Percentiles rank a stretch among this genome's conserved stretches.
Evolutionary conservation across 2,113 vertebrate genomes (phyloP).

Genomic region (Corynorhinus townsendii): DNA sequence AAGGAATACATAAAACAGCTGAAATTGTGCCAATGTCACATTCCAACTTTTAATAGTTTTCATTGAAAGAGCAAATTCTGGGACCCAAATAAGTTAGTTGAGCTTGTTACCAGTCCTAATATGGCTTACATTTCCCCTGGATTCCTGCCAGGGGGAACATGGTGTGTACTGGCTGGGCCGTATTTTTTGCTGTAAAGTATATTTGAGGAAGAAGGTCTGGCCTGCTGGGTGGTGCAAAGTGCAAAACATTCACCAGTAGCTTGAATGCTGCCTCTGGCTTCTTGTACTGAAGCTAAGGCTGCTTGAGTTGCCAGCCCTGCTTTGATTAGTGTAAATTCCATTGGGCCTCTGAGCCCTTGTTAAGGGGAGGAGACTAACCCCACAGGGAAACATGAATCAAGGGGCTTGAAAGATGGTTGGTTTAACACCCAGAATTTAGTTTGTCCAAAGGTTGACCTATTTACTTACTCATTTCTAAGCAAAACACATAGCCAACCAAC

Average conservation of each 20-base stretch:
- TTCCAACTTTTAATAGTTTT: conserved; percentile 5
- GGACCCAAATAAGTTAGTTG: background rate
- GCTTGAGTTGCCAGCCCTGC: background rate
- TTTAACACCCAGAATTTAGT: background rate
- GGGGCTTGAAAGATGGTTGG: background rate
- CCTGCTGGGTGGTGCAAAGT: background rate
- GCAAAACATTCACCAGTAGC: background rate
- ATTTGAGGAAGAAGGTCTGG: background rate
- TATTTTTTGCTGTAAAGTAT: background rate
- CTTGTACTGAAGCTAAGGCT: background rate
- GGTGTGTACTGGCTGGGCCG: background rate
- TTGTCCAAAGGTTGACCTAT: background rate
- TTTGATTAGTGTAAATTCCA: background rate
- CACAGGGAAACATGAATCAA: background rate
- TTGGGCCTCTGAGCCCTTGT: background rate
- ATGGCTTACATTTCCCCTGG: background rate
- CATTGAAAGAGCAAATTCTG: background rate
- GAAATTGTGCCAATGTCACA: background rate
- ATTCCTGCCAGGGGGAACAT: background rate
- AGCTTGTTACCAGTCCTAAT: background rate
- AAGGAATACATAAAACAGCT: background rate
- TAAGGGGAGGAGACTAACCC: background rate
- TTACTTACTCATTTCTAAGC: background rate
- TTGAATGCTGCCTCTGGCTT: background rate
- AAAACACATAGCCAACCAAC: background rate